phyloP scores from a whole-genome alignment of 2,888 invertebrate genomes.

The Magallana nippona region DNA sequence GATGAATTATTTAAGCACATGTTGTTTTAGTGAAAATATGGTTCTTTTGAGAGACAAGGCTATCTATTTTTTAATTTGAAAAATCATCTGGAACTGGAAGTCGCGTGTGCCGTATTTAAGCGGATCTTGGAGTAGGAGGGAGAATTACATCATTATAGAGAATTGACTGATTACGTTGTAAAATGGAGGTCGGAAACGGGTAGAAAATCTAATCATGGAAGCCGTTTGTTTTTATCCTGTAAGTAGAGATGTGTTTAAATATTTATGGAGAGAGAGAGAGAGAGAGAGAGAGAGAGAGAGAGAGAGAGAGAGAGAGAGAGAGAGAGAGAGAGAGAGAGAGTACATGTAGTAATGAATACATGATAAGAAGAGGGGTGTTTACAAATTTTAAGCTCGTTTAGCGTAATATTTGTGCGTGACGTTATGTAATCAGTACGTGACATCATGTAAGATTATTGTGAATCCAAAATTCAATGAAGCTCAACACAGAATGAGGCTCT shows the following conservation, averaged over 20 bases:
- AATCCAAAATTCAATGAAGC: too few relatives aligned
- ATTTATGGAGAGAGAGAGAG: too few relatives aligned
- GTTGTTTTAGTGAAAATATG: slow-evolving; percentile 28
- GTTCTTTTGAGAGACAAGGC: background rate
- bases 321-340: background rate
- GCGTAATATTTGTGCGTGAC: too few relatives aligned
- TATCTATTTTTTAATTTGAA: background rate
- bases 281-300: background rate
- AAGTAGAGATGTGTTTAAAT: background rate
- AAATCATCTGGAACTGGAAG: background rate
- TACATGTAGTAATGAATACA: background rate
- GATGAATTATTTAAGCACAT: slow-evolving; percentile 35
- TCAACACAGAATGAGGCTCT: too few relatives aligned
- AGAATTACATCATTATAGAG: background rate
- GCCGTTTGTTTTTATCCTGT: background rate
- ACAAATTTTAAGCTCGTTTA: too few relatives aligned
- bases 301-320: slow-evolving; percentile 26
- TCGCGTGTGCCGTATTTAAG: background rate
- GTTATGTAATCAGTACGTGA: too few relatives aligned
- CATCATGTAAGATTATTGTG: too few relatives aligned
- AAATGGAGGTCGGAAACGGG: background rate
- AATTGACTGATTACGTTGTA: slow-evolving; percentile 2
- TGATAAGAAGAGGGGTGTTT: too few relatives aligned
- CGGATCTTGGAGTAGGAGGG: background rate
- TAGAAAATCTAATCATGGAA: background rate